Percentiles rank a stretch among this genome's conserved stretches.
These are phyloP conservation scores for Rhynchonycteris naso DNA, from an alignment of 2,797 vertebrate genomes.

Conservation along the genomic window DNA sequence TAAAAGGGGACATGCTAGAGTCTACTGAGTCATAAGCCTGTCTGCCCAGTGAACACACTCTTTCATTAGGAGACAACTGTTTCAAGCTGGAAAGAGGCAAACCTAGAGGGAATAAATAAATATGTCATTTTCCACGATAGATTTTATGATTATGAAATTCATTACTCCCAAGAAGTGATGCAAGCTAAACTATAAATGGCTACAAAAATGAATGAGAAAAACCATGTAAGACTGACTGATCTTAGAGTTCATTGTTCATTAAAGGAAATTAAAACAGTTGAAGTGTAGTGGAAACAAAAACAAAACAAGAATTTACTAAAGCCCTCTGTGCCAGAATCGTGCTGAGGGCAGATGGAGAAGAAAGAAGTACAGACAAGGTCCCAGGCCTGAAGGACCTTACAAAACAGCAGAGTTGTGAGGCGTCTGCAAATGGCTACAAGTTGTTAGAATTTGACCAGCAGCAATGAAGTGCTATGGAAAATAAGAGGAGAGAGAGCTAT, in stretches of 20 bases:
- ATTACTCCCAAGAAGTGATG: background rate
- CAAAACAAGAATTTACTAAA: background rate
- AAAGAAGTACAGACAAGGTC: background rate
- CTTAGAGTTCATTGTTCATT: background rate
- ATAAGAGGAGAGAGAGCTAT: background rate
- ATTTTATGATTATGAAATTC: background rate
- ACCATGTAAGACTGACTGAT: background rate
- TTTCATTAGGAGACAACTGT: background rate
- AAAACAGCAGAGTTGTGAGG: background rate
- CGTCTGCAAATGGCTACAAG: too few relatives aligned
- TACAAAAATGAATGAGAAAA: conserved; percentile 28
- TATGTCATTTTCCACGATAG: background rate
- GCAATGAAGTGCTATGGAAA: background rate
- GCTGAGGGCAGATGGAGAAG: background rate
- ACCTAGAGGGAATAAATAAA: conserved; percentile 7
- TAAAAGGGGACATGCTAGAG: background rate
- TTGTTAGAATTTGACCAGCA: background rate
- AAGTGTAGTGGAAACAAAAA: background rate
- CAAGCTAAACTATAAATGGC: background rate
- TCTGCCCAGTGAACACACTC: background rate
- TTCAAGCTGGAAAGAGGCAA: background rate
- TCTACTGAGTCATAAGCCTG: background rate
- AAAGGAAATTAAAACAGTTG: background rate
- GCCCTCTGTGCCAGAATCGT: background rate
- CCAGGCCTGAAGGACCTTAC: background rate